Percentiles rank a stretch among this genome's conserved stretches.
phyloP scores from a whole-genome alignment of 2,888 invertebrate species.

The Alsophila aescularia region DNA sequence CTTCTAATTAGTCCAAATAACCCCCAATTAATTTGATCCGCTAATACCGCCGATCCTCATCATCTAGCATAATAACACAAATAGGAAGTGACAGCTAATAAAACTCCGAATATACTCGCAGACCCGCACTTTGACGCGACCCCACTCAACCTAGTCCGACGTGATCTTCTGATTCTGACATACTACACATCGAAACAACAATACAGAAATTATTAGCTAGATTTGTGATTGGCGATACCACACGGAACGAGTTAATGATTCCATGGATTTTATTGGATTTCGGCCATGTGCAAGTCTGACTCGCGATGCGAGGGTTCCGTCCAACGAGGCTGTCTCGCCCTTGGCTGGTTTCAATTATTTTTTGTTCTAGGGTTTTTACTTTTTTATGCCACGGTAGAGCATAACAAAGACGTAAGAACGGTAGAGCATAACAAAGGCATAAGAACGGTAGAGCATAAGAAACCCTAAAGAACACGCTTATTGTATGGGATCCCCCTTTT shows the following conservation, averaged over 20 bases:
- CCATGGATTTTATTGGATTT: not conserved
- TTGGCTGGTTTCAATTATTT: no score
- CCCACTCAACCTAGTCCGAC: slow-evolving; percentile 61
- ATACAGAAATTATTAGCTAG: slow-evolving; percentile 45
- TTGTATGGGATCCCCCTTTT: no score
- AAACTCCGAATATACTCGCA: slow-evolving; percentile 55
- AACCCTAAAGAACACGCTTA: no score
- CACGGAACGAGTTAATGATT: slow-evolving; percentile 11
- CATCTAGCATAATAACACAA: slow-evolving; percentile 41
- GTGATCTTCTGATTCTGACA: slow-evolving; percentile 53
- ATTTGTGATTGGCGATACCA: slow-evolving; percentile 45
- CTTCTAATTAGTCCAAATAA: not conserved
- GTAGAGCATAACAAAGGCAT: no score
- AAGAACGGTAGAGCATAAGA: no score
- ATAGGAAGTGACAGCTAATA: slow-evolving; percentile 63
- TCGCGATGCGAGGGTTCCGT: no score
- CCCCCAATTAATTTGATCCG: slow-evolving; percentile 25
- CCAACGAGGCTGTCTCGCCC: no score
- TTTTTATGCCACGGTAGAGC: no score
- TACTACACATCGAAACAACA: slow-evolving; percentile 47
- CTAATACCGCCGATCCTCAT: slow-evolving; percentile 23
- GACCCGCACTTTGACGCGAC: slow-evolving; percentile 50
- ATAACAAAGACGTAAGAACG: no score
- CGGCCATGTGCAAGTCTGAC: no score
- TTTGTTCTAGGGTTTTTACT: no score